Evolutionary conservation across 2,113 vertebrate species (phyloP).

Genomic region (Amazona guildingii): DNA sequence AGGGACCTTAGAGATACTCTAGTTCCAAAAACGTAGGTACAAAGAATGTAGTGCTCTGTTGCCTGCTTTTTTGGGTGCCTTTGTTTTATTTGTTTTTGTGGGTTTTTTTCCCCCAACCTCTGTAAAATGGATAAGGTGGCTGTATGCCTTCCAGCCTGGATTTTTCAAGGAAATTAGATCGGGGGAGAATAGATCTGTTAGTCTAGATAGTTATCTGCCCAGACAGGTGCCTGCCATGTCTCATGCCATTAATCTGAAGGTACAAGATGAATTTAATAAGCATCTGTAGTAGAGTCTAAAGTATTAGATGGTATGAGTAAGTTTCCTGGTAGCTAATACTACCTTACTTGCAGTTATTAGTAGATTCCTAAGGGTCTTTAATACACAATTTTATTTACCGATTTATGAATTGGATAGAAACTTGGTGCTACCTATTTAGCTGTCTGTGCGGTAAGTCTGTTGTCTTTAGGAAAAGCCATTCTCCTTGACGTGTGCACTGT

Average conservation of each 20-base stretch:
- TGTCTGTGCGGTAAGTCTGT: background rate
- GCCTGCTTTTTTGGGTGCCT: background rate
- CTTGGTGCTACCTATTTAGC: background rate
- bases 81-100: too few relatives aligned
- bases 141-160: background rate
- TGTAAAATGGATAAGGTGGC: background rate
- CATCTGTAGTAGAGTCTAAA: background rate
- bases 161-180: background rate
- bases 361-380: background rate
- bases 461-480: background rate
- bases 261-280: background rate
- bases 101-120: background rate
- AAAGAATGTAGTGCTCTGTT: background rate
- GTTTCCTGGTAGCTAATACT: background rate
- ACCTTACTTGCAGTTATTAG: background rate
- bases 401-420: background rate
- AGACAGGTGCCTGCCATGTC: background rate
- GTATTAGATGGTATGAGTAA: background rate
- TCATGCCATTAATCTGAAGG: background rate
- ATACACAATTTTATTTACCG: background rate
- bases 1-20: too few relatives aligned
- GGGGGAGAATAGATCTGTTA: background rate
- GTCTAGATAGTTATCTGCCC: background rate
- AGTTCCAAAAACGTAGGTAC: background rate
- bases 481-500: background rate